These are phyloP conservation scores for Otocyon megalotis DNA, from an alignment of 2,113 vertebrate genomes.

Conservation along the genomic window DNA sequence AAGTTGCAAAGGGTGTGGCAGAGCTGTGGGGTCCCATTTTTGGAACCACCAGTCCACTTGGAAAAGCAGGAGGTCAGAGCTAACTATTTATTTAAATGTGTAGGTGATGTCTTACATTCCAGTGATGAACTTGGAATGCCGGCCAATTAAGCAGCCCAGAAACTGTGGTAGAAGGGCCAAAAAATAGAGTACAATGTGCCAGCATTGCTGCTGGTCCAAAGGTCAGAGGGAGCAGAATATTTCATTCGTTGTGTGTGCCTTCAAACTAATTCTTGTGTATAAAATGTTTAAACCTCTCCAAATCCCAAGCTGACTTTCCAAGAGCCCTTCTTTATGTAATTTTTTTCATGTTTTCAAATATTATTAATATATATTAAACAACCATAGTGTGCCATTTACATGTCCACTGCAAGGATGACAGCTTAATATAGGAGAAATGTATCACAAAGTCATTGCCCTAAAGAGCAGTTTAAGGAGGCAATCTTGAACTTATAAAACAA, in stretches of 20 bases:
- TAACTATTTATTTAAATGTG: slow-evolving; percentile 49
- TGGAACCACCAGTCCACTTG: not conserved
- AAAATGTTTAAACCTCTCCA: slow-evolving; percentile 34
- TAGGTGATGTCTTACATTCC: slow-evolving; percentile 48
- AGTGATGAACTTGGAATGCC: slow-evolving; percentile 57
- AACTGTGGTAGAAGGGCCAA: not conserved
- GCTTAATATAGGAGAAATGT: not conserved
- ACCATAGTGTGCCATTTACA: not conserved
- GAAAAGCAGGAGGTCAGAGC: slow-evolving; percentile 42
- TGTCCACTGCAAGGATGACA: not conserved
- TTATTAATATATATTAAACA: slow-evolving; percentile 16
- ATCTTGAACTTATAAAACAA: not conserved
- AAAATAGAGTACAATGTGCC: not conserved
- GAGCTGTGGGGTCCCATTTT: not conserved
- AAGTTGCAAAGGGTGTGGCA: not conserved
- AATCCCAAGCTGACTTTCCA: slow-evolving; percentile 8
- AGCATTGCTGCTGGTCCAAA: not conserved
- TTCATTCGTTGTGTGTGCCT: slow-evolving; percentile 28
- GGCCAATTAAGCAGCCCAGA: slow-evolving; percentile 50
- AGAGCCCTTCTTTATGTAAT: not conserved
- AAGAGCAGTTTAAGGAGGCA: not conserved
- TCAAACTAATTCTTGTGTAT: not conserved
- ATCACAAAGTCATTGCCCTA: not conserved
- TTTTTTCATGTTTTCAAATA: slow-evolving; percentile 1
- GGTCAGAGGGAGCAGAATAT: slow-evolving; percentile 2